Base-by-base conservation (phyloP, 2,888 invertebrate species). In the Lepeophtheirus nordmannii region DNA sequence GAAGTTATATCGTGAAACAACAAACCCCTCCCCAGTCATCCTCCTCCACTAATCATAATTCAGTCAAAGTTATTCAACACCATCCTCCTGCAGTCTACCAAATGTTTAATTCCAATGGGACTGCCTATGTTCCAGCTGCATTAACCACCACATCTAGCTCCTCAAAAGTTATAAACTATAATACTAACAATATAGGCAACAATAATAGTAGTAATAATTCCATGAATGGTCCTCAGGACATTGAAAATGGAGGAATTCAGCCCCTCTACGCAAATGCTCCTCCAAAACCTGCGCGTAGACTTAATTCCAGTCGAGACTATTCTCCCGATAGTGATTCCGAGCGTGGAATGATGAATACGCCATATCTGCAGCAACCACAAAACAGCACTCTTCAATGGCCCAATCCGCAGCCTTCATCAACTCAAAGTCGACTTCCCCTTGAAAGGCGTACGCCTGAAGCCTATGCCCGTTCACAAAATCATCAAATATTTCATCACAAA, bases 251-350 rank as follows among this genome's bases (percentile, higher is more conserved):
- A 20, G 56, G 67, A 67, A 78, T 78, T 8, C 85, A 85, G 72
- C 87, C 89, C 0, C 81, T 89, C 1, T 91, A 91, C 73, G 89
- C 87, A 1, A 90, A 90, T 76, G 89, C 90, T 3, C 89, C 89
- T 12, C 89, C 90, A 0, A 90, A 90, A 74, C 89, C 90, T 0
- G 53, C 53, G 14, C 79, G 87, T 73, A 81, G 89, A 65, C 81
- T 87, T 41, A 86, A 84, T 69, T 86, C 87, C 72, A 81, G 81
- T 22, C 69, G 71, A 1, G 71, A 73, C 61, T 67, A 67, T 70
- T 53, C 67, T 68, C 68, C 74, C 73, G 68, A 72, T 72, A 37
- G 67, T 74, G 17, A 71, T 75, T 39, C 30, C 14, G 64, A 56
- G 20, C n/a, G 17, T 64, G 59, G 58, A 12, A 59, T 60, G 40